A percentile compares a stretch with the other conserved stretches of the same genome.
Conservation (phyloP, 2,797 vertebrate genomes). For the Micropoecilia bifurca region DNA sequence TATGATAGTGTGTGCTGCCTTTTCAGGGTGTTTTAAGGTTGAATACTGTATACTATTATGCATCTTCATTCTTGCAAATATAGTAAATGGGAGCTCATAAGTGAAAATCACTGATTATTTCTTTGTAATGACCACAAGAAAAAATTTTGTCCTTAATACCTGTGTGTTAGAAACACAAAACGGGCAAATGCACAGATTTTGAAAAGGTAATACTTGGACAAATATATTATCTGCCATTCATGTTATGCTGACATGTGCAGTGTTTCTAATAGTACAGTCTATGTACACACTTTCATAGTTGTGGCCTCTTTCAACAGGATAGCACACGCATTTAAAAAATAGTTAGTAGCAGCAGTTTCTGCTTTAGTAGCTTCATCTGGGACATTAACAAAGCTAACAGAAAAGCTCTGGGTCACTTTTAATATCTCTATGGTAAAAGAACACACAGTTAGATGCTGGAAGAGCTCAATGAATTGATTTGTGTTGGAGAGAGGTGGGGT, state of each 20-base stretch:
- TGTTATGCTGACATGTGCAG: neutral
- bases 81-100: neutral
- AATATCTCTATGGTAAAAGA: neutral
- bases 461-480: neutral
- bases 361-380: neutral
- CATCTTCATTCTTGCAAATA: constrained; percentile 48
- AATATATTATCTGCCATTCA: neutral
- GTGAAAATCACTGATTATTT: neutral
- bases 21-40: constrained; percentile 56
- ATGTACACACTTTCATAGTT: neutral
- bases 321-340: neutral
- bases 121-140: neutral
- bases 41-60: constrained; percentile 49
- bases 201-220: neutral
- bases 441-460: neutral
- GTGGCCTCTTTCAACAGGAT: neutral
- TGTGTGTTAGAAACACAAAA: neutral
- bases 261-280: neutral
- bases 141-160: neutral
- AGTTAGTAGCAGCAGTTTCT: neutral
- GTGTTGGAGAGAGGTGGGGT: neutral
- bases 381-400: neutral
- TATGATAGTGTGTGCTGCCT: constrained; percentile 37
- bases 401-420: neutral
- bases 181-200: neutral